Evolutionary conservation across 2,888 invertebrate species (phyloP).

Genomic region (Eurytoma californica): DNA sequence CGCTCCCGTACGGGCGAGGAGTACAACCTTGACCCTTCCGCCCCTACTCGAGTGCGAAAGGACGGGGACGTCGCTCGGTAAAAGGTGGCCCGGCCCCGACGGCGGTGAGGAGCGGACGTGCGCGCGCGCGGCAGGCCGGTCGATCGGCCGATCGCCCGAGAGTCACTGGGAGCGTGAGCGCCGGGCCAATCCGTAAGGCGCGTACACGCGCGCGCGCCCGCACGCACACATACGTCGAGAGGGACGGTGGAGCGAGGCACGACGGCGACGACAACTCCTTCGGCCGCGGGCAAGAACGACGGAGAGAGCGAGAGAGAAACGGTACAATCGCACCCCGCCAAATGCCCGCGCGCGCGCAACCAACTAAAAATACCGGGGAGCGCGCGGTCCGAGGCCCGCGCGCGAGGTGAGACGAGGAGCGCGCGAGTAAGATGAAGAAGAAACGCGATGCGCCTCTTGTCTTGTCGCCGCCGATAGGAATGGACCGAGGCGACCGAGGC

Average conservation of each 20-base stretch:
- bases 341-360: conserved; percentile 67
- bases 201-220: conserved; percentile 32
- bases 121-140: conserved; percentile 24
- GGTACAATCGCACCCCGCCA: conserved; percentile 69
- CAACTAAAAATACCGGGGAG: conserved; percentile 72
- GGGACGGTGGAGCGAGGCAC: conserved; percentile 8
- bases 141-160: conserved; percentile 46
- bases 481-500: conserved; percentile 54
- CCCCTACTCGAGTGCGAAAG: too few relatives aligned
- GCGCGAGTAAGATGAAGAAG: conserved; percentile 47
- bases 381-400: conserved; percentile 64
- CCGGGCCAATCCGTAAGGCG: conserved; percentile 14
- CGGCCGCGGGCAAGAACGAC: neutral
- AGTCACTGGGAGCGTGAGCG: conserved; percentile 33
- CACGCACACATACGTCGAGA: neutral
- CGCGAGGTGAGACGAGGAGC: conserved; percentile 6
- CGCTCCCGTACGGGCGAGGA: too few relatives aligned
- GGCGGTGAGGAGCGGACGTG: neutral
- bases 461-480: conserved; percentile 38
- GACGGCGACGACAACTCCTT: conserved; percentile 39
- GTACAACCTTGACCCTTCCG: too few relatives aligned
- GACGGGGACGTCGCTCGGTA: neutral
- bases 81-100: neutral
- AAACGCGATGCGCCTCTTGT: neutral
- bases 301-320: conserved; percentile 58